phyloP scores from a whole-genome alignment of 2,113 vertebrate species.

The Cyphotilapia sp. region DNA sequence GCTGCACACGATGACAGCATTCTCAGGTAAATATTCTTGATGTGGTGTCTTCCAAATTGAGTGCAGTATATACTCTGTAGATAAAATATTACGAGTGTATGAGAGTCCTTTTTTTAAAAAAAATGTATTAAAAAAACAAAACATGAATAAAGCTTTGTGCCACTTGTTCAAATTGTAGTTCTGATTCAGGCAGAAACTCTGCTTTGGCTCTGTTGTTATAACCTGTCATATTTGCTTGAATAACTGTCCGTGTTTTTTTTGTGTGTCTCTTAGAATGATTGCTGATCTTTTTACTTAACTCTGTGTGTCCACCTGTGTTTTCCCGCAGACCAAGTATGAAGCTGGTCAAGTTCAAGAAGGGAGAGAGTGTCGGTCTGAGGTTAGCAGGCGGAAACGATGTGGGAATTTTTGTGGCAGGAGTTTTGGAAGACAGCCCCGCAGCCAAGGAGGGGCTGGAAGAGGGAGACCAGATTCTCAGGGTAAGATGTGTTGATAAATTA shows the following conservation, averaged over 20 bases:
- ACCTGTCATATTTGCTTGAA: neutral
- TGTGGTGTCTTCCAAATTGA: neutral
- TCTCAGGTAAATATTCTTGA: slow-evolving; percentile 75
- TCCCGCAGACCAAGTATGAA: slow-evolving; percentile 94
- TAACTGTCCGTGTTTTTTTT: neutral
- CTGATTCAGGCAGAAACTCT: neutral
- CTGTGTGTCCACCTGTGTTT: neutral
- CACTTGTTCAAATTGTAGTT: neutral
- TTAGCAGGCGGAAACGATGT: slow-evolving; percentile 98
- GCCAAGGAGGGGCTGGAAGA: slow-evolving; percentile 97
- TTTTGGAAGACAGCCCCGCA: slow-evolving; percentile 95
- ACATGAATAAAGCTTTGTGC: neutral
- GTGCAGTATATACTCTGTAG: neutral
- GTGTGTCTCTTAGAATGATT: neutral
- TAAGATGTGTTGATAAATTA: slow-evolving; percentile 37
- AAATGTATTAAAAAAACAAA: neutral
- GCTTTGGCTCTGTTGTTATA: neutral
- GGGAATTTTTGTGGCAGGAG: slow-evolving; percentile 97
- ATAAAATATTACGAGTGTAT: neutral
- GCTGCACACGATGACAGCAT: slow-evolving; percentile 91
- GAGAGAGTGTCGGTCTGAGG: slow-evolving; percentile 93
- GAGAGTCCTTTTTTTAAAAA: neutral
- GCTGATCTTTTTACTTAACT: neutral
- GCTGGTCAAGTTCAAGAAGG: slow-evolving; percentile 97
- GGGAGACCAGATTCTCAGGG: slow-evolving; percentile 98